Percentiles rank a stretch among this genome's conserved stretches.
phyloP scores from a whole-genome alignment of 2,888 invertebrate species.

The Mongoloraphidia duomilia region DNA sequence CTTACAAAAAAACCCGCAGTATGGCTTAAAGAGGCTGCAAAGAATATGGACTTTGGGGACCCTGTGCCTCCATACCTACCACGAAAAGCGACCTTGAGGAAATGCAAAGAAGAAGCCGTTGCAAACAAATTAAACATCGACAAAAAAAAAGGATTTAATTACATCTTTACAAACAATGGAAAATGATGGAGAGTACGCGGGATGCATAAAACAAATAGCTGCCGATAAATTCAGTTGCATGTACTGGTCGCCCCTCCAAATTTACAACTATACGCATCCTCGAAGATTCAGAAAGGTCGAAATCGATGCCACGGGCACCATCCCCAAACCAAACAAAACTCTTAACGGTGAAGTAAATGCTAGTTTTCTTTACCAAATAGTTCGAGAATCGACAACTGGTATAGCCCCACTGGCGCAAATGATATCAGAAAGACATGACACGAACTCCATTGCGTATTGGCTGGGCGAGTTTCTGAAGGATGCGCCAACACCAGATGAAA shows the following conservation, averaged over 20 bases:
- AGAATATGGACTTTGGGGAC: constrained; percentile 8
- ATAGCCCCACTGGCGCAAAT: constrained; percentile 16
- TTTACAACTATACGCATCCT: constrained; percentile 11
- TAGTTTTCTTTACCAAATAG: constrained; percentile 15
- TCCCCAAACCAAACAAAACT: constrained; percentile 10
- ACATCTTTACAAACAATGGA: constrained; percentile 9
- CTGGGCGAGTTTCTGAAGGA: constrained; percentile 4
- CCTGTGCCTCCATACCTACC: constrained; percentile 9
- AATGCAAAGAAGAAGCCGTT: constrained; percentile 8
- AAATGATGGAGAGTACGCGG: constrained; percentile 8
- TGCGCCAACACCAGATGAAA: constrained; percentile 4
- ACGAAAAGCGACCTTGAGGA: constrained; percentile 1
- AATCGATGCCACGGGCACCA: constrained; percentile 16
- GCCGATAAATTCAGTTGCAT: constrained; percentile 10
- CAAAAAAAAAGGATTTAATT: constrained; percentile 5
- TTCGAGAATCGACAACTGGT: constrained; percentile 9
- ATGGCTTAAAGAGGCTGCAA: constrained; percentile 3
- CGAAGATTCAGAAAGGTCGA: constrained; percentile 10
- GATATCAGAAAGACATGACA: constrained; percentile 9
- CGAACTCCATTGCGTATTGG: constrained; percentile 6
- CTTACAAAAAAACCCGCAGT: constrained; percentile 11
- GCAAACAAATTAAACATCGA: constrained; percentile 10
- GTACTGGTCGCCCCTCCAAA: constrained; percentile 13
- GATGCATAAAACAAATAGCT: constrained; percentile 11
- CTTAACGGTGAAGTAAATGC: constrained; percentile 9